Base-by-base conservation (phyloP, 2,888 invertebrate species). In the Cheilosia impressa region DNA sequence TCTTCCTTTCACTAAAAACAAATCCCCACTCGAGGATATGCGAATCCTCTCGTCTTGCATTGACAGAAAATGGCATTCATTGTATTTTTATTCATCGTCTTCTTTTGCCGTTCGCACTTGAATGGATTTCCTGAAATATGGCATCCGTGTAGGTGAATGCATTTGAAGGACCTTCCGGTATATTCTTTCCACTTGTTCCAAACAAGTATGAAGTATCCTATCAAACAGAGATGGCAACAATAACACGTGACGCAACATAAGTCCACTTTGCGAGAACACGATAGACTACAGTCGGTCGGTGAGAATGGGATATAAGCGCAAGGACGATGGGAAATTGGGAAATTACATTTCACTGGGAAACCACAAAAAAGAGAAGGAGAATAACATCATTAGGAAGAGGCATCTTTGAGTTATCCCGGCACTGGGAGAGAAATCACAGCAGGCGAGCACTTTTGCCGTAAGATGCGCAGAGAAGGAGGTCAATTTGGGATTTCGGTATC, bases 91-190 rank as follows among this genome's bases (percentile, higher is more conserved):
- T 43, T 62, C 7, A 34, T 47, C 2, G 17, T 15, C 24, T 43
- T 60, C 53, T 45, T 45, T 27, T 27, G 1, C 34, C 34, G 38
- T 17, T 45, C 22, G 43, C 47, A 52, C 55, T 68, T 68, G 60
- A 60, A 77, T 60, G 76, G 45, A 69, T 53, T 27, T 53, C 62
- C 38, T 62, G 62, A 55, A 68, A 55, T 55, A 62, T 62, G 62
- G 62, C 34, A 55, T 53, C 47, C 69, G 62, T 57, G 34, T 53
- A 76, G 57, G 45, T 53, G 58, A 66, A 58, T 66, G 66, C 68
- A 68, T 68, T n/a, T 68, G 69, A 65, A 77, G 77, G 77, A 62
- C 60, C 62, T 62, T 77, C 53, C 55, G 53, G 52, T 27, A 43
- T 15, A 53, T 55, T 22, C 24, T 53, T 27, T 60, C 31, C 69